Percentiles rank a stretch among this genome's conserved stretches.
phyloP scores from a whole-genome alignment of 2,113 vertebrate species.

The Paedocypris sp. region DNA sequence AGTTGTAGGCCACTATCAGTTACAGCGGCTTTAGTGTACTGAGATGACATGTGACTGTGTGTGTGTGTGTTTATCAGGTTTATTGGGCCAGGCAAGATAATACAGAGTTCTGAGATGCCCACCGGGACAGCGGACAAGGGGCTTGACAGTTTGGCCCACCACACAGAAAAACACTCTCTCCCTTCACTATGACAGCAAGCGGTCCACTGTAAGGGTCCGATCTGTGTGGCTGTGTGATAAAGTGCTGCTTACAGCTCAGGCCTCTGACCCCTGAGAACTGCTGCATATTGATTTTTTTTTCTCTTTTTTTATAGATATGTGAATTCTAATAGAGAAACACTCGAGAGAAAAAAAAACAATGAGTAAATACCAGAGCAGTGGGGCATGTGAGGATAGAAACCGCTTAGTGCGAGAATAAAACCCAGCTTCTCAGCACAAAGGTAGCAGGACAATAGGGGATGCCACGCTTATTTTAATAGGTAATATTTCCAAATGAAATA shows the following conservation, averaged over 20 bases:
- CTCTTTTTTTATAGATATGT: conserved; percentile 38
- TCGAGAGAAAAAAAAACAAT: conserved; percentile 20
- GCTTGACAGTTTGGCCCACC: conserved; percentile 32
- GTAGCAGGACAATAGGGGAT: conserved; percentile 10
- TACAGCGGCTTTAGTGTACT: conserved; percentile 29
- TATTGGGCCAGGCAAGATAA: conserved; percentile 19
- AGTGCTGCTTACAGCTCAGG: conserved; percentile 11
- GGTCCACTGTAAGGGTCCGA: conserved; percentile 30
- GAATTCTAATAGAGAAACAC: conserved; percentile 30
- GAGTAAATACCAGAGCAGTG: conserved; percentile 32
- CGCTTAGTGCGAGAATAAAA: conserved; percentile 25
- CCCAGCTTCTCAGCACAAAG: conserved; percentile 34
- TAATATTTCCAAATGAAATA: not conserved
- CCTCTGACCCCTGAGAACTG: conserved; percentile 21
- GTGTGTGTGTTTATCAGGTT: conserved; percentile 18
- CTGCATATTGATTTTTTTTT: conserved; percentile 50
- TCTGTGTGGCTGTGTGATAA: conserved; percentile 36
- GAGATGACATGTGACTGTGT: conserved; percentile 42
- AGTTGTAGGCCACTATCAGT: conserved; percentile 29
- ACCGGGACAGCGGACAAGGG: not conserved
- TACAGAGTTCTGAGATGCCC: not conserved
- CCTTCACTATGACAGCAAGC: conserved; percentile 46
- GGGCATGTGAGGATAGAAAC: conserved; percentile 26
- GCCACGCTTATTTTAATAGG: conserved; percentile 14
- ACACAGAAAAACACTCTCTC: conserved; percentile 47